These are phyloP conservation scores for Tenthredo scrophulariae DNA, from an alignment of 2,888 invertebrate genomes.

Conservation along the genomic window DNA sequence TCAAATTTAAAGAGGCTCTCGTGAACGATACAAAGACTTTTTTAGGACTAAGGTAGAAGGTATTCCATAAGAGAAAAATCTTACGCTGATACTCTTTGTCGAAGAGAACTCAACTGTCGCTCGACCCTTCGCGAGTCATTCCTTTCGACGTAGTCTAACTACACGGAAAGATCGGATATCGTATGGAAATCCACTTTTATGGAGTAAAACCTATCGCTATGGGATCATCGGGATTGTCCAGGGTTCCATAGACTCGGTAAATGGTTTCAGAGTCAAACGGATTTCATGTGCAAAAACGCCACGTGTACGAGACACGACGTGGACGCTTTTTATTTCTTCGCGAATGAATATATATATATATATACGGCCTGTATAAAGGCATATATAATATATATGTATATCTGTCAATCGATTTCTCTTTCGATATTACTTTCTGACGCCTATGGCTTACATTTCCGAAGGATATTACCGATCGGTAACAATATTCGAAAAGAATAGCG, in stretches of 20 bases:
- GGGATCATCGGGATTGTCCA: neutral
- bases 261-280: neutral
- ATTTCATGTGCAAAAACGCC: neutral
- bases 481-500: neutral
- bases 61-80: neutral
- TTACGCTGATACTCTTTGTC: neutral
- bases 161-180: neutral
- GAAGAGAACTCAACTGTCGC: neutral
- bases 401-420: neutral
- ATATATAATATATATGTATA: too few species aligned
- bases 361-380: neutral
- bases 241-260: neutral
- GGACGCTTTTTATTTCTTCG: neutral
- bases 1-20: neutral
- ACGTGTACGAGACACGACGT: neutral
- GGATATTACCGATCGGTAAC: neutral
- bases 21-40: neutral
- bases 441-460: neutral
- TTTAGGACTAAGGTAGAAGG: neutral
- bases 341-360: neutral
- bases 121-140: neutral
- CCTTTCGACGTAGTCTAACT: conserved; percentile 1
- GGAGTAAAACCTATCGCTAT: conserved; percentile 3
- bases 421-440: neutral
- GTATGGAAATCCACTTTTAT: conserved; percentile 7